phyloP scores from a whole-genome alignment of 1,140 invertebrate genomes.

The Heliconius nattereri region DNA sequence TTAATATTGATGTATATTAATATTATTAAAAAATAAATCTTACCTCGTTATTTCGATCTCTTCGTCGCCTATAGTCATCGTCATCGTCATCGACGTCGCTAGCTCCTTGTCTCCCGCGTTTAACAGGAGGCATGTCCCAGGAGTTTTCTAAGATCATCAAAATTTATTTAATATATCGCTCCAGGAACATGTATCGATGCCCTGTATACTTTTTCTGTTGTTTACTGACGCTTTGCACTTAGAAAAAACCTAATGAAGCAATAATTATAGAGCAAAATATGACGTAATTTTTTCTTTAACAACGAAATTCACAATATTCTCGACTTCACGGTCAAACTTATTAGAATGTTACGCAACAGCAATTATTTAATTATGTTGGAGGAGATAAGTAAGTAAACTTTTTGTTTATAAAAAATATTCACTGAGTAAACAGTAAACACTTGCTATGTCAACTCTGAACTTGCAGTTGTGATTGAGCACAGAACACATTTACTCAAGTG shows the following conservation, averaged over 20 bases:
- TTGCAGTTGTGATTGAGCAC: neutral
- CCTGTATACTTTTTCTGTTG: neutral
- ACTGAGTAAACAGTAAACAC: neutral
- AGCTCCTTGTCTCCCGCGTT: conserved; percentile 59
- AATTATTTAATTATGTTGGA: conserved; percentile 4
- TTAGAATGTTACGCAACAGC: neutral
- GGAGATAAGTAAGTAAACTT: neutral
- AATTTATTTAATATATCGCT: conserved; percentile 39
- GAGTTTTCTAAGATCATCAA: conserved; percentile 71
- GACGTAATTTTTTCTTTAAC: conserved; percentile 13
- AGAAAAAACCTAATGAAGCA: conserved; percentile 10
- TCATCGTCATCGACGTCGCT: conserved; percentile 84
- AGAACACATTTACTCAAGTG: no score
- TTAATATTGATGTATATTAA: neutral
- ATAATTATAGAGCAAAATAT: conserved; percentile 17
- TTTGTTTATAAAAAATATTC: conserved; percentile 8
- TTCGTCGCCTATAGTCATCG: conserved; percentile 89
- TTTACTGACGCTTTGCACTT: conserved; percentile 1
- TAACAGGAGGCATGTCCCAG: conserved; percentile 65
- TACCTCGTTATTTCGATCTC: conserved; percentile 93
- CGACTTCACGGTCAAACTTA: neutral
- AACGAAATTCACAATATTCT: conserved; percentile 18
- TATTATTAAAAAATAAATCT: conserved; percentile 26
- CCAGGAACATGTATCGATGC: conserved; percentile 7
- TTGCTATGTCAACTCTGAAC: neutral